Evolutionary conservation across 2,888 invertebrate genomes (phyloP).

Genomic region (Phanerotoma sp.): DNA sequence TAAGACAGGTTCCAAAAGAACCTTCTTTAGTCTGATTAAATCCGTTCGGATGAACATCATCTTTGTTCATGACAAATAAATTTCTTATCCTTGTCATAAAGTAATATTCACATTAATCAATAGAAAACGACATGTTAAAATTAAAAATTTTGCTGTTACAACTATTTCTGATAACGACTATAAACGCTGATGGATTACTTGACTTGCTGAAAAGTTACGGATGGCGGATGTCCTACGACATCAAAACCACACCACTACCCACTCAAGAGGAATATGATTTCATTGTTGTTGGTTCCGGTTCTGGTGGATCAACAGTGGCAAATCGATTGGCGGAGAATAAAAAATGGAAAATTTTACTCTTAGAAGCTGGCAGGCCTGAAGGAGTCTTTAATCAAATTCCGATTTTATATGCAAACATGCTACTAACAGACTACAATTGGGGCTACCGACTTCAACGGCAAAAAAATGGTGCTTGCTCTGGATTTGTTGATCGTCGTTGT

Average conservation of each 20-base stretch:
- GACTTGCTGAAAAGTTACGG: constrained; percentile 40
- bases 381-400: constrained; percentile 63
- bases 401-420: constrained; percentile 62
- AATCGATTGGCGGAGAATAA: constrained; percentile 68
- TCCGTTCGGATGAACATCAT: too few relatives aligned
- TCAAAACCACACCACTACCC: constrained; percentile 43
- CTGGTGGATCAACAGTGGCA: constrained; percentile 71
- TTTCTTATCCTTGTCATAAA: too few relatives aligned
- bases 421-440: constrained; percentile 69
- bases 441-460: constrained; percentile 70
- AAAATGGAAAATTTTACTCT: constrained; percentile 64
- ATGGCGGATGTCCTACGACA: constrained; percentile 32
- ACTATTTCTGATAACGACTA: too few relatives aligned
- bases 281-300: too few relatives aligned
- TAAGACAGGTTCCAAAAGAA: too few relatives aligned
- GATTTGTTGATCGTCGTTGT: constrained; percentile 73
- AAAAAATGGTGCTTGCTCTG: constrained; percentile 63
- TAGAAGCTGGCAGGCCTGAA: constrained; percentile 67
- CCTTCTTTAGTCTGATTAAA: too few relatives aligned
- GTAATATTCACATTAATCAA: too few relatives aligned
- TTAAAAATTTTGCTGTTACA: too few relatives aligned
- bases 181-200: constrained; percentile 33
- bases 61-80: too few relatives aligned
- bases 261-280: constrained; percentile 63
- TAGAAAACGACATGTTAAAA: too few relatives aligned